phyloP scores from a whole-genome alignment of 2,888 invertebrate genomes.

The Catotricha subobsoleta region DNA sequence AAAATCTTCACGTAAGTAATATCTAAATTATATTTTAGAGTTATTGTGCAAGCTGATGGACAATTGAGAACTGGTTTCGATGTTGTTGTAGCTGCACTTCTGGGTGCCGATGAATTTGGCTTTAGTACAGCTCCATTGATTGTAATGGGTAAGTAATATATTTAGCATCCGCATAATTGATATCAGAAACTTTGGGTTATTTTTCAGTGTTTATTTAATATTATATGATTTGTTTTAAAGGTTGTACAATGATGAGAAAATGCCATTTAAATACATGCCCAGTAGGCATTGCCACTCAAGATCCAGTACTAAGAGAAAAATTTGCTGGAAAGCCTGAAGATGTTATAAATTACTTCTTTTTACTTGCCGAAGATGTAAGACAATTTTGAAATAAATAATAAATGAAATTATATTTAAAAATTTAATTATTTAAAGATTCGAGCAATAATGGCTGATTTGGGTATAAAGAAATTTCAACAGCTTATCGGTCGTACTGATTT shows the following conservation, averaged over 20 bases:
- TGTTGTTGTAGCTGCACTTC: conserved; percentile 82
- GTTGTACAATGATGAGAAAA: conserved; percentile 99
- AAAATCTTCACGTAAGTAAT: conserved; percentile 9
- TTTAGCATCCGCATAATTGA: not conserved
- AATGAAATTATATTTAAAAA: not conserved
- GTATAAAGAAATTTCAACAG: conserved; percentile 75
- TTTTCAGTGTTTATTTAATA: not conserved
- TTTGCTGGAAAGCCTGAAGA: conserved; percentile 96
- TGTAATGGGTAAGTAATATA: conserved; percentile 50
- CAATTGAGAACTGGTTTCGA: conserved; percentile 92
- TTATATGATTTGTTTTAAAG: conserved; percentile 20
- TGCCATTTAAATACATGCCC: conserved; percentile 99
- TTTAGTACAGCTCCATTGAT: conserved; percentile 97
- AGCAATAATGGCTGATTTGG: conserved; percentile 75
- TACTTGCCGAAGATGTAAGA: conserved; percentile 87
- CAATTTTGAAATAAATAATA: not conserved
- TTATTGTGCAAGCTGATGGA: conserved; percentile 92
- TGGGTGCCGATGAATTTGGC: conserved; percentile 97
- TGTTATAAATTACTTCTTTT: conserved; percentile 92
- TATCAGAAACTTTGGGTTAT: not conserved
- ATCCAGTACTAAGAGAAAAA: conserved; percentile 84
- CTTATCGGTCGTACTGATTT: conserved; percentile 83
- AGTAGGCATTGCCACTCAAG: conserved; percentile 97
- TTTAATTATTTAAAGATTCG: conserved; percentile 43
- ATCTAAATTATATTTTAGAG: conserved; percentile 32